These are phyloP conservation scores for Siphlonurus alternatus DNA, from an alignment of 2,888 invertebrate genomes.

Conservation along the genomic window DNA sequence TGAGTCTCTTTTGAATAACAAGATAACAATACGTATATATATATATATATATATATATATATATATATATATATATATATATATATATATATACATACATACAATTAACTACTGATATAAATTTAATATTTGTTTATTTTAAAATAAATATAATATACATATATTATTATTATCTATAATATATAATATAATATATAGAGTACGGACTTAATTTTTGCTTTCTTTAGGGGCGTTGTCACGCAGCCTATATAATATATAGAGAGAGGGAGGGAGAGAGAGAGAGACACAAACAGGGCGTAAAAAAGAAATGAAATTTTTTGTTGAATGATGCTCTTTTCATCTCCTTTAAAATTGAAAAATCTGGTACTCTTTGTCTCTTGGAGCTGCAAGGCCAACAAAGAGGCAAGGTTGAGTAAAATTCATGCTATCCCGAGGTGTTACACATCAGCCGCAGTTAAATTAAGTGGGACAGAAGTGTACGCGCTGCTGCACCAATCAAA, in stretches of 20 bases:
- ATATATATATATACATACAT: conserved; percentile 10
- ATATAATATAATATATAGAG: neutral
- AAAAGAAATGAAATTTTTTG: too few relatives aligned
- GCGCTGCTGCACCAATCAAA: too few relatives aligned
- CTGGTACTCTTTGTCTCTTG: too few relatives aligned
- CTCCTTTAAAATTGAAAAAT: too few relatives aligned
- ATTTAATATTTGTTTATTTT: conserved; percentile 7
- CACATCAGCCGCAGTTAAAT: too few relatives aligned
- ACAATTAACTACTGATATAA: conserved; percentile 7
- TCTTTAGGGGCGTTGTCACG: neutral
- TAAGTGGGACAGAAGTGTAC: too few relatives aligned
- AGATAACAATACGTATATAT: conserved; percentile 8
- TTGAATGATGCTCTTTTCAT: too few relatives aligned
- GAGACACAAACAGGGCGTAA: neutral
- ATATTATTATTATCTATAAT: neutral
- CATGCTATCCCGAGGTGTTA: too few relatives aligned
- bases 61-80: conserved; percentile 10
- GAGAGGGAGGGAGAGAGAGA: neutral
- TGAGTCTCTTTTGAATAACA: neutral
- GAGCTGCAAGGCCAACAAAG: too few relatives aligned
- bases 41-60: conserved; percentile 8
- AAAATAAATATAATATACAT: conserved; percentile 4
- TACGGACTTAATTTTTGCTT: neutral
- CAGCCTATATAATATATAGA: neutral
- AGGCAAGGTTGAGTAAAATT: too few relatives aligned